Conservation (phyloP, 2,797 vertebrate genomes). For the Orestias chungarensis region DNA sequence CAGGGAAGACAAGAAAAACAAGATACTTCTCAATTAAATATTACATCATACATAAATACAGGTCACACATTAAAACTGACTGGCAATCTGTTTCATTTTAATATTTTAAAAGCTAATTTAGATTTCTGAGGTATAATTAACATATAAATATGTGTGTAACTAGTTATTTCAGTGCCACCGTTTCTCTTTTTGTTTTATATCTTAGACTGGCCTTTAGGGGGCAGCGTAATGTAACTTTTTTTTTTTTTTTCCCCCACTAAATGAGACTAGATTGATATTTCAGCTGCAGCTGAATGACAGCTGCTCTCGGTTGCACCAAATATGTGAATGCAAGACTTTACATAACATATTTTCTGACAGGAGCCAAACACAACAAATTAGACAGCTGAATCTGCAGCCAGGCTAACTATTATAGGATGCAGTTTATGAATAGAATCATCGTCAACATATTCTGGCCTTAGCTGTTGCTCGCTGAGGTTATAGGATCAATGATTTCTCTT, state of each 20-base stretch:
- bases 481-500: not conserved
- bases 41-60: not conserved
- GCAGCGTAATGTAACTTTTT: slow-evolving; percentile 49
- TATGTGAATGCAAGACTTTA: slow-evolving; percentile 4
- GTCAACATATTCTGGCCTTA: not conserved
- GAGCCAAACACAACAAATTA: not conserved
- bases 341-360: slow-evolving; percentile 4
- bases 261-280: not conserved
- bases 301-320: slow-evolving; percentile 2
- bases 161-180: not conserved
- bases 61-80: not conserved
- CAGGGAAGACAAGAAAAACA: not conserved
- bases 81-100: not conserved
- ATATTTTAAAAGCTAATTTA: not conserved
- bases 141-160: not conserved
- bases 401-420: not conserved
- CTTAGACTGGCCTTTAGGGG: slow-evolving; percentile 55
- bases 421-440: not conserved
- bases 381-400: not conserved
- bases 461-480: no score
- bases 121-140: not conserved
- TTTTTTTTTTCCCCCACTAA: not conserved
- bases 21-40: not conserved
- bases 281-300: not conserved
- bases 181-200: not conserved